Evolutionary conservation across 2,797 vertebrate genomes (phyloP).

Genomic region (Phrynocephalus guinanensis): DNA sequence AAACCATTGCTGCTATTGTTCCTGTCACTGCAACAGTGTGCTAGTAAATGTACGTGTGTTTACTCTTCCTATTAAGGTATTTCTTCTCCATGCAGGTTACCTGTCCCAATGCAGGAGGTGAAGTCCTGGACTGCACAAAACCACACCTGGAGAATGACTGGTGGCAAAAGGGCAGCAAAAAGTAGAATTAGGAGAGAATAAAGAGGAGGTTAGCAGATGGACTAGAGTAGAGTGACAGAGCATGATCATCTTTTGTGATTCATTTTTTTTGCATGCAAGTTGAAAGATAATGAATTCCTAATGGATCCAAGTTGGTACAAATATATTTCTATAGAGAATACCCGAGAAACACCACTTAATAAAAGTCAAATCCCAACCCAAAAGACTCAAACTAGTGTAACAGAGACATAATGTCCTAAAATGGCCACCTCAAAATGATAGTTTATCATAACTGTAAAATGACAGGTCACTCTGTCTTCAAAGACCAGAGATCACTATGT

Average conservation of each 20-base stretch:
- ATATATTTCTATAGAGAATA: too few relatives aligned
- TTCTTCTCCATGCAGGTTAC: constrained; percentile 59
- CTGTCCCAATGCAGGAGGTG: constrained; percentile 58
- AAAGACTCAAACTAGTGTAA: not conserved
- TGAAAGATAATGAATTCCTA: not conserved
- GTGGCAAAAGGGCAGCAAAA: constrained; percentile 55
- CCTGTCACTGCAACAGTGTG: not conserved
- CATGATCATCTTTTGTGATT: constrained; percentile 2
- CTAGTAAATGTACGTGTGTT: not conserved
- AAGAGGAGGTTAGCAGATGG: constrained; percentile 26
- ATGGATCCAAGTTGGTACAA: not conserved
- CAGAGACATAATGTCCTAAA: not conserved
- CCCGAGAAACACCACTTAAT: not conserved
- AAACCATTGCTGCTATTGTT: not conserved
- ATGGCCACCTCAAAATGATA: not conserved
- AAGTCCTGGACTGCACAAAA: constrained; percentile 66
- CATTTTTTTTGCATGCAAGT: constrained; percentile 22
- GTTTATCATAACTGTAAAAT: not conserved
- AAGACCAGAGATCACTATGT: not conserved
- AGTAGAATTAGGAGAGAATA: constrained; percentile 51
- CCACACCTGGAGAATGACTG: constrained; percentile 59
- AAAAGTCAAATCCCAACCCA: not conserved
- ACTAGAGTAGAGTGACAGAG: constrained; percentile 24
- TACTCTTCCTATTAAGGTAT: constrained; percentile 34
- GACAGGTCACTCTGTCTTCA: not conserved